Evolutionary conservation across 2,888 invertebrate genomes (phyloP), one percentile per base, ranked within the genome.

Genomic region (Papilio gigon): DNA sequence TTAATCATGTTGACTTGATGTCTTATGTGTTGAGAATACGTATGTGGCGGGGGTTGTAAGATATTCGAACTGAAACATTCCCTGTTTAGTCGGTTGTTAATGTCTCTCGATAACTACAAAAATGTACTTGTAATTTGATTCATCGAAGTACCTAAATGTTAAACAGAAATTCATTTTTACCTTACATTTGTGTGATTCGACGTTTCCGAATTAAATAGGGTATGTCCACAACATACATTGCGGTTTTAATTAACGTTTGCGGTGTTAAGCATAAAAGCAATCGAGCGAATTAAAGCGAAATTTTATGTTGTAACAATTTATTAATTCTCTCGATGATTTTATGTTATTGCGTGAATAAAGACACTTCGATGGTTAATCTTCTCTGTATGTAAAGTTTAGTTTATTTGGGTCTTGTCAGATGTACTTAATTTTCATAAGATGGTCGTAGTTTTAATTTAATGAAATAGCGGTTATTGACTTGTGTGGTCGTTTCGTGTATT

Each of bases 221-320:
- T 17, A 66, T 47, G 14, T 66, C 58, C 9, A 56, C n/a, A 40
- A 40, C 50, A 61, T 67, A 37, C 50, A 50, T 53, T 67, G 67
- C 40, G 67, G 67, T 67, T 67, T 66, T 61, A 67, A 67, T 67
- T 67, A 67, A 56, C 56, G n/a, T 53, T 53, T 62, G 62, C 56
- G 56, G 33, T 17, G 30, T 62, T 53, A 17, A 50, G 25, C 50
- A n/a, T 40, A 53, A 53, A 67, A 56, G 56, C 42, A 67, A 17
- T 42, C 0, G 25, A 40, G 37, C 25, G 14, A 61, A 67, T 37
- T 61, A 33, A 22, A 59, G 20, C 14, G 3, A 37, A 56, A 40
- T 17, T 50, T 50, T 14, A 11, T 4, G 37, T 37, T 25, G n/a
- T 30, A 56, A 27, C 17, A 30, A 63, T 25, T 63, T 63, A 25